phyloP scores from a whole-genome alignment of 2,888 invertebrate species.

The Drosophila anomalata region DNA sequence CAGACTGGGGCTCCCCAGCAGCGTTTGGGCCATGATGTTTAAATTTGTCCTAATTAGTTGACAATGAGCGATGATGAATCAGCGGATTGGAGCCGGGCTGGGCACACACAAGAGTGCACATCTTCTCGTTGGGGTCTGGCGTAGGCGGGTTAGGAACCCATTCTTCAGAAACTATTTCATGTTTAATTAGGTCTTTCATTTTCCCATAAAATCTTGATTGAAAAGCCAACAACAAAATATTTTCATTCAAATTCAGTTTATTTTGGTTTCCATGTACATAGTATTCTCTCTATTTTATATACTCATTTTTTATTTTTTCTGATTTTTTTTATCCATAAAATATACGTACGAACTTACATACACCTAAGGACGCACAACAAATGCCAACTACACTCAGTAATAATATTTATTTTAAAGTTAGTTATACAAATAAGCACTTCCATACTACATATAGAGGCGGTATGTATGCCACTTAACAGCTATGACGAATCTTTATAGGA shows the following conservation, averaged over 20 bases:
- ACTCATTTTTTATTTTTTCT: slow-evolving; percentile 25
- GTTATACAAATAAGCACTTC: slow-evolving; percentile 43
- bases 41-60: slow-evolving; percentile 83
- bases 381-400: slow-evolving; percentile 59
- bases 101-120: neutral
- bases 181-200: too few species aligned
- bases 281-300: slow-evolving; percentile 40
- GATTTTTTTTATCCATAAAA: slow-evolving; percentile 63
- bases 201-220: neutral
- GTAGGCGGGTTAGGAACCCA: slow-evolving; percentile 16
- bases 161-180: neutral
- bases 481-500: slow-evolving; percentile 73
- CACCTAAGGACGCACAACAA: slow-evolving; percentile 70
- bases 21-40: slow-evolving; percentile 67
- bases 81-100: slow-evolving; percentile 48
- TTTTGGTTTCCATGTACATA: slow-evolving; percentile 54
- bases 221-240: neutral
- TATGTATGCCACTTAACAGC: slow-evolving; percentile 59
- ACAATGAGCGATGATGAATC: slow-evolving; percentile 81
- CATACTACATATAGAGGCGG: slow-evolving; percentile 24
- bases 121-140: neutral
- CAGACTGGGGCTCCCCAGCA: slow-evolving; percentile 39
- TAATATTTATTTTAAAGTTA: slow-evolving; percentile 44
- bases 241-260: slow-evolving; percentile 60
- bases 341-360: slow-evolving; percentile 69